Base-by-base conservation (phyloP, 2,113 vertebrate species). In the Cyphomyrus discorhynchus region DNA sequence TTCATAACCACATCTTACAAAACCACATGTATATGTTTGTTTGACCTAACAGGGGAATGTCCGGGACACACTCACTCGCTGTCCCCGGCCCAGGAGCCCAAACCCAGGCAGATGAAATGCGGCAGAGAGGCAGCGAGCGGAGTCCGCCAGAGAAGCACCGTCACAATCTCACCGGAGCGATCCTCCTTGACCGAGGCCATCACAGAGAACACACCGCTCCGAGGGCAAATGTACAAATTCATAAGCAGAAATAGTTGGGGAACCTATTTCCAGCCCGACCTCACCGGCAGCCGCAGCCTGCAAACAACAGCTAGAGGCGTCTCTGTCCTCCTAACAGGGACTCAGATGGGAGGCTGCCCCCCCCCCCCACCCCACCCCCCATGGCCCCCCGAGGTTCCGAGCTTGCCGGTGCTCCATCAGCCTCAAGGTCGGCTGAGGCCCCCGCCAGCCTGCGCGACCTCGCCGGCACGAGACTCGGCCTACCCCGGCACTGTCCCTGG, bases 181-280 rank as follows among this genome's bases (percentile, higher is more conserved):
- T 66, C 87, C 62, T 89, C 27, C 46, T 74, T 42, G 88, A 35
- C 70, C 35, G 31, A 35, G 31, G 56, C 80, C 50, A 31, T 52
- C 21, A 39, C 66, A 45, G n/a, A 46, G 62, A 74, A 45, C 86
- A 91, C 66, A 88, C 66, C 90, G 74, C 89, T 89, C 53, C 24
- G 88, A 89, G 82, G 93, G 94, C 94, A 94, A 93, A 94, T 94
- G 92, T 94, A 92, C 92, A 92, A 92, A 66, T 83, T 27, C 15
- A 77, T 24, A 89, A 89, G 92, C 92, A 90, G 89, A 92, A 88
- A 88, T 62, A 56, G 50, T 82, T n/a, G 87, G 31, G 89, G 88
- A 91, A 91, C 92, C 94, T 95, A 94, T 95, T 95, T 95, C 93
- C 91, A 92, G 91, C 91, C 91, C 94, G 94, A 96, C 95, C 94